Percentiles rank a stretch among this genome's conserved stretches.
These are phyloP conservation scores for Limulus polyphemus DNA, from an alignment of 2,888 invertebrate species.

Conservation along the genomic window DNA sequence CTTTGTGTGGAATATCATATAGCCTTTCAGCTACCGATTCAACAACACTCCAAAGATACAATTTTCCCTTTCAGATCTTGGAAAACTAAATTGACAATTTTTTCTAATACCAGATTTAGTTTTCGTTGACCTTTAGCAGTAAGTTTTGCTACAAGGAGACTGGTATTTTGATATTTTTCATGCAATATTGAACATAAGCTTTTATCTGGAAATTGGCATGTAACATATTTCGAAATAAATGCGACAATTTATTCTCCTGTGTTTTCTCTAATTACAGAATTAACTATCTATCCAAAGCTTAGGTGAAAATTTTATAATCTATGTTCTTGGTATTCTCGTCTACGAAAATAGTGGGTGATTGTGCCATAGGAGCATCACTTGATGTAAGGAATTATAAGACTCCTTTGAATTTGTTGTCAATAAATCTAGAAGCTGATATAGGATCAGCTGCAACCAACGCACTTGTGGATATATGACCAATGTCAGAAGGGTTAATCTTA, in stretches of 20 bases:
- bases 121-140: conserved; percentile 1
- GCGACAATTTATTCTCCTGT: not conserved
- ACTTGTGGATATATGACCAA: not conserved
- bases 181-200: not conserved
- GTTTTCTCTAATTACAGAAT: not conserved
- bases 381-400: conserved; percentile 3
- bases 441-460: not conserved
- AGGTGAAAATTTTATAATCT: conserved; percentile 4
- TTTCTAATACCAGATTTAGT: not conserved
- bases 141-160: not conserved
- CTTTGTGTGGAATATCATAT: too few relatives aligned
- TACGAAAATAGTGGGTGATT: not conserved
- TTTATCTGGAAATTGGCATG: conserved; percentile 1
- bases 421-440: conserved; percentile 1
- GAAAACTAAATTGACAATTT: conserved; percentile 3
- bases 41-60: not conserved
- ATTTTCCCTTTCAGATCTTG: too few relatives aligned
- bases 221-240: conserved; percentile 4
- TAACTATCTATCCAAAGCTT: not conserved
- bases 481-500: not conserved
- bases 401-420: conserved; percentile 1
- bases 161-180: conserved; percentile 1
- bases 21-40: not conserved
- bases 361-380: not conserved
- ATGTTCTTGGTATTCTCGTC: conserved; percentile 3